These are phyloP conservation scores for Cyanocitta stelleri DNA, from an alignment of 2,113 vertebrate species.

Conservation along the genomic window DNA sequence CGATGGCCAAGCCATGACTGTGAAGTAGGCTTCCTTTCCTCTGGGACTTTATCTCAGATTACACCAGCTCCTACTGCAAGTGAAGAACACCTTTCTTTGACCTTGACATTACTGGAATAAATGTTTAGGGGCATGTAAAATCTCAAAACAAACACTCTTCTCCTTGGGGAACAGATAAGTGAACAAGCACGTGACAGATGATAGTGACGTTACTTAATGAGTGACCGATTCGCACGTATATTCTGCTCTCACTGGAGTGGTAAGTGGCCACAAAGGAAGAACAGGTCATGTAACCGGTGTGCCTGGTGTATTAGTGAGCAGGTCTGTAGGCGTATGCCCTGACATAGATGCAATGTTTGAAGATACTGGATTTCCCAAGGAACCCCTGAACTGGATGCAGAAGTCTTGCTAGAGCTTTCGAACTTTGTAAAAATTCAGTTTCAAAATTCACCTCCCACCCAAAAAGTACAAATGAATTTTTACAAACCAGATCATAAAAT, in stretches of 20 bases:
- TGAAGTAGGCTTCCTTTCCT: background rate
- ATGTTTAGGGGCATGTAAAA: background rate
- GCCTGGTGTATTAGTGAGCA: background rate
- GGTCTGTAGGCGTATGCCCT: background rate
- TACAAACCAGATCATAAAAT: background rate
- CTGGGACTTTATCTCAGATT: background rate
- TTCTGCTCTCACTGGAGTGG: background rate
- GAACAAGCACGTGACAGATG: background rate
- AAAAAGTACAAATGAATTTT: background rate
- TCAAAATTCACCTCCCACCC: background rate
- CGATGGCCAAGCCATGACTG: background rate
- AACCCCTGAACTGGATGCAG: background rate
- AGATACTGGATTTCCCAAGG: background rate
- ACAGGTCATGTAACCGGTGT: background rate
- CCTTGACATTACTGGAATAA: slow-evolving; percentile 4
- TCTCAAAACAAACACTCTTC: background rate
- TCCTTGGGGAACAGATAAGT: background rate
- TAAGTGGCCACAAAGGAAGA: background rate
- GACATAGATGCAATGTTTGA: background rate
- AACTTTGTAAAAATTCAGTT: background rate
- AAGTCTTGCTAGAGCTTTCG: background rate
- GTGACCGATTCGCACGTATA: background rate
- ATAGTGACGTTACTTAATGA: background rate
- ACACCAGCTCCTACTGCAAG: background rate
- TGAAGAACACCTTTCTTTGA: slow-evolving; percentile 3